Percentiles rank a stretch among this genome's conserved stretches.
phyloP scores from a whole-genome alignment of 1,140 invertebrate genomes.

The Lysiphlebus fabarum region DNA sequence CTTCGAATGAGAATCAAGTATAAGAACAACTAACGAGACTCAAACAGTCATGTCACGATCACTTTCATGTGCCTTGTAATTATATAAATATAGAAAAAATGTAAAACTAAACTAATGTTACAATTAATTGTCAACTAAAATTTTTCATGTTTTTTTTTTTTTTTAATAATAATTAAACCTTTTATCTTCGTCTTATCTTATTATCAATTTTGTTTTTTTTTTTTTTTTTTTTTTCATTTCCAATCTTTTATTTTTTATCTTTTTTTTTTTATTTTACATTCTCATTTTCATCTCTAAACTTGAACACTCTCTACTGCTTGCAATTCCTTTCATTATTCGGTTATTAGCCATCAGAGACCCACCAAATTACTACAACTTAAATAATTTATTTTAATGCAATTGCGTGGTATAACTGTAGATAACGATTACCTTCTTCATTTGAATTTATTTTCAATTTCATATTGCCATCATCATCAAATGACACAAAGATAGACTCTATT shows the following conservation, averaged over 20 bases:
- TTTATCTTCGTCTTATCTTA: slow-evolving; percentile 12
- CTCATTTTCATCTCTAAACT: not conserved
- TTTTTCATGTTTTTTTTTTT: not conserved
- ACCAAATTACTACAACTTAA: slow-evolving; percentile 54
- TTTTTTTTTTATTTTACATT: slow-evolving; percentile 20
- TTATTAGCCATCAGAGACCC: slow-evolving; percentile 54
- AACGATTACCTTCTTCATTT: slow-evolving; percentile 34
- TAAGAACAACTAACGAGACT: slow-evolving; percentile 26
- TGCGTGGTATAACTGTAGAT: slow-evolving; percentile 41
- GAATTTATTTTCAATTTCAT: slow-evolving; percentile 45
- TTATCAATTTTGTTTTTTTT: slow-evolving; percentile 18
- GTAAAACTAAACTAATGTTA: too few species aligned
- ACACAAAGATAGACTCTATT: too few species aligned
- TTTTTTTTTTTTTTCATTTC: slow-evolving; percentile 31
- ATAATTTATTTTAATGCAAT: slow-evolving; percentile 56
- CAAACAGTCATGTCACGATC: too few species aligned
- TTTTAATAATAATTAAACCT: not conserved
- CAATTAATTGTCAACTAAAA: too few species aligned
- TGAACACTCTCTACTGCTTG: slow-evolving; percentile 22
- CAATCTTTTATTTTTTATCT: slow-evolving; percentile 24
- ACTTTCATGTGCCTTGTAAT: too few species aligned
- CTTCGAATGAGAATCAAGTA: slow-evolving; percentile 53
- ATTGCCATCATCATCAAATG: too few species aligned
- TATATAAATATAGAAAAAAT: too few species aligned
- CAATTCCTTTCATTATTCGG: slow-evolving; percentile 51